A percentile compares a stretch with the other conserved stretches of the same genome.
phyloP scores from a whole-genome alignment of 2,888 invertebrate genomes.

The Aproaerema taeniolella region DNA sequence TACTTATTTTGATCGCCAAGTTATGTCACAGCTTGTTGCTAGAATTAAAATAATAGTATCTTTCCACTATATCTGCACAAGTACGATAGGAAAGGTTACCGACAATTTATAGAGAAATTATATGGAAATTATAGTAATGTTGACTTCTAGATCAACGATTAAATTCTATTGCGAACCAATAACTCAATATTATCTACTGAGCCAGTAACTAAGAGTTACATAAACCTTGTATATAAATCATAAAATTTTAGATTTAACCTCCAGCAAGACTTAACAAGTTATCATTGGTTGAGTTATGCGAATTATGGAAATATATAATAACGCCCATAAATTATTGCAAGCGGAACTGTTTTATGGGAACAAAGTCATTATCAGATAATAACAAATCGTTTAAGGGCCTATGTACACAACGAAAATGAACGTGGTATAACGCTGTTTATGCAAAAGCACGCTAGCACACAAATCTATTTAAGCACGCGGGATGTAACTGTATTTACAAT shows the following conservation, averaged over 20 bases:
- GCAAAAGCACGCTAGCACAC: conserved; percentile 62
- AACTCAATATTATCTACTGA: too few species aligned
- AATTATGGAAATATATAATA: conserved; percentile 9
- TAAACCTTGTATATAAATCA: not conserved
- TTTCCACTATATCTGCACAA: not conserved
- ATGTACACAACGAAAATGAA: conserved; percentile 51
- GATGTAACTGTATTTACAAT: conserved; percentile 67
- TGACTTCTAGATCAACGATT: too few species aligned
- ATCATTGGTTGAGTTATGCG: not conserved
- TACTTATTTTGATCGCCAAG: too few species aligned
- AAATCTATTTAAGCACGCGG: conserved; percentile 64
- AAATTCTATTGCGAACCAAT: not conserved
- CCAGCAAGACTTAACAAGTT: not conserved
- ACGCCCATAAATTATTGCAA: conserved; percentile 6
- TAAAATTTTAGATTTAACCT: not conserved
- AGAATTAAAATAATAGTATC: too few species aligned
- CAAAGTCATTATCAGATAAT: conserved; percentile 46
- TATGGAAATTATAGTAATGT: too few species aligned
- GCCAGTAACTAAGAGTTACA: not conserved
- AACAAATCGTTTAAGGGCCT: conserved; percentile 53
- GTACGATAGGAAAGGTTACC: not conserved
- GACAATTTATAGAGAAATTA: too few species aligned
- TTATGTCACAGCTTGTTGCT: too few species aligned
- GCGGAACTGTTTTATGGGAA: conserved; percentile 21
- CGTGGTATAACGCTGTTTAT: conserved; percentile 52